Percentiles rank a stretch among this genome's conserved stretches.
Evolutionary conservation across 37 sponge, comb jelly and placozoan species (phyloP).

Genomic region (Tethya wilhelma): DNA sequence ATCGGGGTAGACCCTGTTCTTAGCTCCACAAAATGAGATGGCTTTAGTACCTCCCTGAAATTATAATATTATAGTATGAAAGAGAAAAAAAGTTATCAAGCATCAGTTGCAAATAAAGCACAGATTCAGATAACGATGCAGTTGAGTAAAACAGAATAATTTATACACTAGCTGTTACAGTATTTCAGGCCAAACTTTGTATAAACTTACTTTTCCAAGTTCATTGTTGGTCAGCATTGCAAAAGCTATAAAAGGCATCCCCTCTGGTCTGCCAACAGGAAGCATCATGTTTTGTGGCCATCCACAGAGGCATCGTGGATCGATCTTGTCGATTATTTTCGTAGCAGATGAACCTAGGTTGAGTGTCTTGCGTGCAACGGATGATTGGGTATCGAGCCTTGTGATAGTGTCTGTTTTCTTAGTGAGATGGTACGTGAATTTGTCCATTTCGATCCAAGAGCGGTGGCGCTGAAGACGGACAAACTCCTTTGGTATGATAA

Average conservation of each 20-base stretch:
- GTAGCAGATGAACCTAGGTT: not conserved
- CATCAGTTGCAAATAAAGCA: too few relatives aligned
- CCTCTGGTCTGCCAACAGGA: conserved; percentile 6
- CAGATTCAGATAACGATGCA: too few relatives aligned
- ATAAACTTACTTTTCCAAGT: conserved; percentile 16
- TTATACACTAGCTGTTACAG: too few relatives aligned
- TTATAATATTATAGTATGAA: too few relatives aligned
- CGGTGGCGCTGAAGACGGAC: not conserved
- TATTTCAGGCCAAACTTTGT: too few relatives aligned
- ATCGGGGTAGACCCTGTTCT: too few relatives aligned
- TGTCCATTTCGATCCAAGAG: conserved; percentile 29
- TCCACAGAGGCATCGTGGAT: conserved; percentile 9
- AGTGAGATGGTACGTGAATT: conserved; percentile 5
- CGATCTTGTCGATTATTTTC: too few relatives aligned
- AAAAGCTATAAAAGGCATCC: not conserved
- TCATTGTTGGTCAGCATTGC: conserved; percentile 13
- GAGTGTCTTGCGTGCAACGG: not conserved
- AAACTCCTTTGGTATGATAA: too few relatives aligned
- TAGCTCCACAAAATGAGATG: too few relatives aligned
- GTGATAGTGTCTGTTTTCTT: not conserved
- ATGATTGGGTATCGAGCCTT: not conserved
- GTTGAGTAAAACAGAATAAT: too few relatives aligned
- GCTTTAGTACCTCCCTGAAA: too few relatives aligned
- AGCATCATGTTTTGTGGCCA: conserved; percentile 34
- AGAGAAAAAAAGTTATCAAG: too few relatives aligned